Conservation (phyloP, 2,797 vertebrate genomes). For the Fratercula arctica region DNA sequence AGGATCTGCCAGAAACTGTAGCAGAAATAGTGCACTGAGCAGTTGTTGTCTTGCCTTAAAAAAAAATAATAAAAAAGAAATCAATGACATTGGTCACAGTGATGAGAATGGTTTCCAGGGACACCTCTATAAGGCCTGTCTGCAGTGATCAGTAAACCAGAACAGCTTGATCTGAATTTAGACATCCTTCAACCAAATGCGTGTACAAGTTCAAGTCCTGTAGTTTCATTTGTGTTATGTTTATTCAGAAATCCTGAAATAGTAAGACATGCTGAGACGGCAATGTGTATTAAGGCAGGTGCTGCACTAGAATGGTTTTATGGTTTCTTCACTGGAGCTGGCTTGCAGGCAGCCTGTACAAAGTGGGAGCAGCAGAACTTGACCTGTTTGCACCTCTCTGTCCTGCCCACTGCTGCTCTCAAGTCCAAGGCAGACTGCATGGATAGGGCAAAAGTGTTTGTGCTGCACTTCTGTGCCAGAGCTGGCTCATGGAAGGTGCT, state of each 20-base stretch:
- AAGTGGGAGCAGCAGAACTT: neutral
- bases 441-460: neutral
- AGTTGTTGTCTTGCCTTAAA: neutral
- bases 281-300: neutral
- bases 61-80: rapidly evolving
- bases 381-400: too few relatives aligned
- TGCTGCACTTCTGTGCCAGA: neutral
- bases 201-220: neutral
- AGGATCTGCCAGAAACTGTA: neutral
- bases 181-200: neutral
- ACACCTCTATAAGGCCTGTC: neutral
- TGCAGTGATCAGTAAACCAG: neutral
- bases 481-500: neutral
- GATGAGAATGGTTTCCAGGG: neutral
- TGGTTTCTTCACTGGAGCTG: neutral
- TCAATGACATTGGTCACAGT: neutral
- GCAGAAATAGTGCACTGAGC: neutral
- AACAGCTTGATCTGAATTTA: neutral
- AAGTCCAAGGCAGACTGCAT: neutral
- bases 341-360: neutral
- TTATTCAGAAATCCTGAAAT: neutral
- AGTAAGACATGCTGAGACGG: neutral
- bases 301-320: neutral
- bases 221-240: neutral
- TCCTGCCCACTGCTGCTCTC: neutral